Conservation (phyloP, 2,113 vertebrate genomes). For the Pygoscelis antarcticus region DNA sequence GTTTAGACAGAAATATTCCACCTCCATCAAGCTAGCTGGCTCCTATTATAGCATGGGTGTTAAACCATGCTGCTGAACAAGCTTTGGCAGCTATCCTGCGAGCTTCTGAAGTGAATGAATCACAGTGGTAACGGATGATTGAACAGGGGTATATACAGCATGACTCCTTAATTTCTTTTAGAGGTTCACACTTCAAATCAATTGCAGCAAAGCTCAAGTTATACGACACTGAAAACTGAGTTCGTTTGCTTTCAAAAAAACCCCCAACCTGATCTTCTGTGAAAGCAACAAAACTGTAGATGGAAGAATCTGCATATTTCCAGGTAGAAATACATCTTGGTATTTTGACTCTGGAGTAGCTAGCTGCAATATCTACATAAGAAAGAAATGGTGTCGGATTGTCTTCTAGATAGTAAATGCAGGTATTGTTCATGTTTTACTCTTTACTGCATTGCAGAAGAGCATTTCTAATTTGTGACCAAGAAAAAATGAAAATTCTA, state of each 20-base stretch:
- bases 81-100: background rate
- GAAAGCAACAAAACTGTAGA: background rate
- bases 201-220: background rate
- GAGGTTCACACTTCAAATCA: background rate
- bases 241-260: background rate
- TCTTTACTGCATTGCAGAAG: background rate
- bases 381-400: background rate
- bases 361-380: background rate
- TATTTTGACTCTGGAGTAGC: background rate
- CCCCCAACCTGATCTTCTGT: background rate
- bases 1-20: slow-evolving; percentile 34
- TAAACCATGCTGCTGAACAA: background rate
- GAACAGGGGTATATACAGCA: background rate
- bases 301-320: background rate
- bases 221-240: background rate
- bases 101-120: slow-evolving; percentile 36
- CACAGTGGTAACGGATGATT: background rate
- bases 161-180: background rate
- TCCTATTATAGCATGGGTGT: background rate
- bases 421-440: background rate
- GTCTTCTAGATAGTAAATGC: background rate
- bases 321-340: slow-evolving; percentile 17
- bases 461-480: background rate
- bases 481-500: background rate
- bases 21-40: background rate